Evolutionary conservation across 2,113 vertebrate genomes (phyloP), one percentile per base, ranked within the genome.

Genomic region (Garra rufa): DNA sequence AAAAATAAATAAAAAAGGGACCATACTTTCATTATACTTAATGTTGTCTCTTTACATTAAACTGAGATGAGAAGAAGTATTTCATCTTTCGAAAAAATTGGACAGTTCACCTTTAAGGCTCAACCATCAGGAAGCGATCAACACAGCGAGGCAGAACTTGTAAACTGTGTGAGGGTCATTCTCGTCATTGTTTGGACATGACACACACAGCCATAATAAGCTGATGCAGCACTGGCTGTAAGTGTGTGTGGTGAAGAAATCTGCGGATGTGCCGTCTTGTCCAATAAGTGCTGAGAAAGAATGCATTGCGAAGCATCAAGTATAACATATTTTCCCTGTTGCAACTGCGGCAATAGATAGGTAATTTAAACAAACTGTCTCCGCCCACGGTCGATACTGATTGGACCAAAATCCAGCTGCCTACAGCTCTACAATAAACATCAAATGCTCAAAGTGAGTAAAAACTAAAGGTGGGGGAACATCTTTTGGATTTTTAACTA

Each of bases 171-270:
- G 43, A 50, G 44, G 43, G 71, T 46, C 71, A 74, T 76, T 48
- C 48, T 69, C 65, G 5, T 13, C 50, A 38, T 57, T 77, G 75
- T 57, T 77, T 77, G 52, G 21, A 77, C 50, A 57, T 41, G 50
- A 77, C 75, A 77, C 50, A 77, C 48, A 77, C 50, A 41, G 75
- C 11, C 57, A 21, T 77, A 38, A 76, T 55, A 34, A 76, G 6
- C 74, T n/a, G 26, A 55, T 8, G 26, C 46, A 30, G 74, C 9
- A 9, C 28, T 17, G 26, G 6, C 55, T 46, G 21, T 2, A n/a
- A 30, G 17, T 76, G 73, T 75, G 48, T 21, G 48, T 11, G 19
- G 46, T 52, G 26, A 52, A 30, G 26, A 75, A 75, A 50, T 28
- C n/a, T 21, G 52, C 21, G 8, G 52, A 57, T 57, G 44, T 50